These are phyloP conservation scores for Araneus ventricosus DNA, from an alignment of 1,140 invertebrate species.

Conservation along the genomic window DNA sequence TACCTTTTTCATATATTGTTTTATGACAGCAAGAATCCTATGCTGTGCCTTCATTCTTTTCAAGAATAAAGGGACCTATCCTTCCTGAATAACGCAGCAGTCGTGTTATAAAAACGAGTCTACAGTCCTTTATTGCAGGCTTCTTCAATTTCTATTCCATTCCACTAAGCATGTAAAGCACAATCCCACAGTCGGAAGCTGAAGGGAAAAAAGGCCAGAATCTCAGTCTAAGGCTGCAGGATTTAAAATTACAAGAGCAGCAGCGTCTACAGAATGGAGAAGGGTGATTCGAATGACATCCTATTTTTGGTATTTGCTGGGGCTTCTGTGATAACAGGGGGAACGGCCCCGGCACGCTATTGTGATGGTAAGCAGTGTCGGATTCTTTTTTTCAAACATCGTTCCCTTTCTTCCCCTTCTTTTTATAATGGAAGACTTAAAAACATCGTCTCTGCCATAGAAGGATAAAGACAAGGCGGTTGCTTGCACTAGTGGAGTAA, in stretches of 20 bases:
- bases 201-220: not conserved
- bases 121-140: not conserved
- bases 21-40: not conserved
- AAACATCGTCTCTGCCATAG: not conserved
- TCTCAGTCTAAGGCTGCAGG: not conserved
- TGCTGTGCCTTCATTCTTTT: not conserved
- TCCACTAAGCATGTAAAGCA: conserved; percentile 19
- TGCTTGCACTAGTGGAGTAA: not conserved
- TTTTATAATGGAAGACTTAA: conserved; percentile 51
- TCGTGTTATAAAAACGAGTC: not conserved
- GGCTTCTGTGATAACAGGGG: conserved; percentile 30
- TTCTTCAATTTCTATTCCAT: conserved; percentile 16
- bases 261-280: not conserved
- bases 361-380: conserved; percentile 59
- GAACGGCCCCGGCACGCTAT: not conserved
- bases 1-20: not conserved
- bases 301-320: conserved; percentile 41
- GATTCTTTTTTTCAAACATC: conserved; percentile 17
- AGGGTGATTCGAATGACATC: conserved; percentile 33
- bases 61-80: not conserved
- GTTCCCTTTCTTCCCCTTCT: conserved; percentile 23
- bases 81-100: not conserved
- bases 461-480: not conserved
- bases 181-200: conserved; percentile 9
- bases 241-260: conserved; percentile 47